Percentiles rank a stretch among this genome's conserved stretches.
phyloP scores from a whole-genome alignment of 1,140 invertebrate species.

The Rhynchophorus ferrugineus region DNA sequence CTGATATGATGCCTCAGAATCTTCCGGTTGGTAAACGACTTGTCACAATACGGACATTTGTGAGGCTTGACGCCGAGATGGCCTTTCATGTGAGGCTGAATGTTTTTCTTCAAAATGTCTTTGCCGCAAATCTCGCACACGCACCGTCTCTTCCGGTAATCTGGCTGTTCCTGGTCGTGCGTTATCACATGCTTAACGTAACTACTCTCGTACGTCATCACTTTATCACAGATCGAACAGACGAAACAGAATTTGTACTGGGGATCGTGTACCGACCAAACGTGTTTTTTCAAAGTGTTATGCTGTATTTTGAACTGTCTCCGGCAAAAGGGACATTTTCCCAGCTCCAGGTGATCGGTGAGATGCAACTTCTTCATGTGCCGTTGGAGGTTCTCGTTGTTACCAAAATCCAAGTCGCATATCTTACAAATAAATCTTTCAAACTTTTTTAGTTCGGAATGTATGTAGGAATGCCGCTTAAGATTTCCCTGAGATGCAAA shows the following conservation, averaged over 20 bases:
- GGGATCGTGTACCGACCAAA: conserved; percentile 21
- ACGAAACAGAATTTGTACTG: conserved; percentile 20
- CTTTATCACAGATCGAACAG: conserved; percentile 36
- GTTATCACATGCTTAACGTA: conserved; percentile 21
- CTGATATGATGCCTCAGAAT: conserved; percentile 31
- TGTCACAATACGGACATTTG: conserved; percentile 49
- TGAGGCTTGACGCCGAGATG: conserved; percentile 65
- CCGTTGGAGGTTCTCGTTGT: conserved; percentile 12
- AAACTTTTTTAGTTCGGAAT: conserved; percentile 7
- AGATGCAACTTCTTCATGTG: conserved; percentile 22
- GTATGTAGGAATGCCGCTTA: conserved; percentile 15
- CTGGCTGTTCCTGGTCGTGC: conserved; percentile 19
- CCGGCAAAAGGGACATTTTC: conserved; percentile 16
- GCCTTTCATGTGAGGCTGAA: conserved; percentile 48
- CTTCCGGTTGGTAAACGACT: conserved; percentile 28
- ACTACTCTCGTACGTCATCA: conserved; percentile 18
- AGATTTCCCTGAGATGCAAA: conserved; percentile 14
- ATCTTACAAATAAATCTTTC: conserved; percentile 10
- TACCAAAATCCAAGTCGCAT: conserved; percentile 21
- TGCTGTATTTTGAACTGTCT: conserved; percentile 18
- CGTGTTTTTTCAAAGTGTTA: conserved; percentile 21
- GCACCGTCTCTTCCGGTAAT: conserved; percentile 15
- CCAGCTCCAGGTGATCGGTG: conserved; percentile 4
- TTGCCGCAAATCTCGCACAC: conserved; percentile 61
- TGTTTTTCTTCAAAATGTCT: conserved; percentile 36